A percentile compares a stretch with the other conserved stretches of the same genome.
Conservation (phyloP, 2,888 invertebrate species). For the Germaria angustata region DNA sequence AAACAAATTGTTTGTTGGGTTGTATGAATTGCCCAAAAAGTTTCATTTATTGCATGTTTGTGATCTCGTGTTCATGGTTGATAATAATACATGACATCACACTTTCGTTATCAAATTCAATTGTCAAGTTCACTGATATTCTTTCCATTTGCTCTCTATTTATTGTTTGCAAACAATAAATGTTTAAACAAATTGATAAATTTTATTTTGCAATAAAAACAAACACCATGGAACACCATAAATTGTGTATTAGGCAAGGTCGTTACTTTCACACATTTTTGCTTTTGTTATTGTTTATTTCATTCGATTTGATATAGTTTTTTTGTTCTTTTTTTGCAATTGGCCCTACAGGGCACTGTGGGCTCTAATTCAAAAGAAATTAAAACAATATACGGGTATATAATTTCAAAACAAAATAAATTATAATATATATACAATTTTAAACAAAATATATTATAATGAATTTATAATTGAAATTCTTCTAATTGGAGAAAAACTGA, state of each 20-base stretch:
- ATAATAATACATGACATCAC: constrained; percentile 38
- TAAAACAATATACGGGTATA: too few species aligned
- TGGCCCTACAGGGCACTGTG: too few species aligned
- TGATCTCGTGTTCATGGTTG: constrained; percentile 40
- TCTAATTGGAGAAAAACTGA: too few species aligned
- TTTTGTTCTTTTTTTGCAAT: too few species aligned
- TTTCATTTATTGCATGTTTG: constrained; percentile 27
- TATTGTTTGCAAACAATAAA: constrained; percentile 59
- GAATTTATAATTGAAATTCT: too few species aligned
- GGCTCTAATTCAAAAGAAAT: too few species aligned
- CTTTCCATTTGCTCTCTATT: constrained; percentile 58
- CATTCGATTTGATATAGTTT: too few species aligned
- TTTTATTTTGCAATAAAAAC: neutral
- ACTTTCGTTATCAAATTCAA: constrained; percentile 67
- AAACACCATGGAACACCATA: neutral
- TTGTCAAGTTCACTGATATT: constrained; percentile 69
- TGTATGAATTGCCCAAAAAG: constrained; percentile 32
- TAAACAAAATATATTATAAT: too few species aligned
- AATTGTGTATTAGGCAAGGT: constrained; percentile 1
- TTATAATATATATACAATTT: too few species aligned
- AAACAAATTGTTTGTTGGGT: too few species aligned
- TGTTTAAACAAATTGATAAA: constrained; percentile 4
- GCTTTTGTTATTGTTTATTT: too few species aligned
- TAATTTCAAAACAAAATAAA: too few species aligned
- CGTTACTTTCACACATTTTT: neutral